A percentile compares a stretch with the other conserved stretches of the same genome.
Evolutionary conservation across 2,797 vertebrate species (phyloP).

Genomic region (Gila robusta): DNA sequence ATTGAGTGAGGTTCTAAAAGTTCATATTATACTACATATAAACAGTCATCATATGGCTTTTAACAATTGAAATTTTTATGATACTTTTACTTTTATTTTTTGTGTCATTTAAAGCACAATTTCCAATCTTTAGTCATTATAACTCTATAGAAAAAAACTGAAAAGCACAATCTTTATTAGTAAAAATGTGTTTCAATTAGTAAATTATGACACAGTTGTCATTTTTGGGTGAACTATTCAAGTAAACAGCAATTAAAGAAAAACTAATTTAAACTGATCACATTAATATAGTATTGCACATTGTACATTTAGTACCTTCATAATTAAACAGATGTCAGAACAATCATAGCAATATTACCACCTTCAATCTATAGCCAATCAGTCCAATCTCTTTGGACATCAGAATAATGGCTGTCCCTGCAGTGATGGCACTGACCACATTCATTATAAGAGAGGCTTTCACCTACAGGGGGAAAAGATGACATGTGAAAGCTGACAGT

Average conservation of each 20-base stretch:
- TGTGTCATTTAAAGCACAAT: neutral
- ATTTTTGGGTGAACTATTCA: neutral
- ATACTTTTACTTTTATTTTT: neutral
- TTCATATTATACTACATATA: no score
- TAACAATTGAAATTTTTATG: neutral
- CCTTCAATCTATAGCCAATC: no score
- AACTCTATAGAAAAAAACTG: neutral
- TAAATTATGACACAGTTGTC: neutral
- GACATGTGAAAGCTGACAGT: neutral
- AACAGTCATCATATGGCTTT: no score
- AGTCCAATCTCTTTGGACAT: no score
- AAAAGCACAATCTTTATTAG: neutral
- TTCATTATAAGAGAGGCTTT: constrained; percentile 22
- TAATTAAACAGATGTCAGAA: neutral
- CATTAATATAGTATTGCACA: neutral
- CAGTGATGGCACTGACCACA: neutral
- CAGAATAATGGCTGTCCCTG: no score
- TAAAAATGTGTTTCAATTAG: neutral
- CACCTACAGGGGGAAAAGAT: neutral
- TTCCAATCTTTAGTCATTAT: neutral
- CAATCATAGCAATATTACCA: fast-evolving
- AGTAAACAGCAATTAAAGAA: neutral
- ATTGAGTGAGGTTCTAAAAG: neutral
- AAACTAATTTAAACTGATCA: neutral
- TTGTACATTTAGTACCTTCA: neutral